Evolutionary conservation across 1,140 invertebrate genomes (phyloP), one percentile per base, ranked within the genome.

Genomic region (Oscheius sp.): DNA sequence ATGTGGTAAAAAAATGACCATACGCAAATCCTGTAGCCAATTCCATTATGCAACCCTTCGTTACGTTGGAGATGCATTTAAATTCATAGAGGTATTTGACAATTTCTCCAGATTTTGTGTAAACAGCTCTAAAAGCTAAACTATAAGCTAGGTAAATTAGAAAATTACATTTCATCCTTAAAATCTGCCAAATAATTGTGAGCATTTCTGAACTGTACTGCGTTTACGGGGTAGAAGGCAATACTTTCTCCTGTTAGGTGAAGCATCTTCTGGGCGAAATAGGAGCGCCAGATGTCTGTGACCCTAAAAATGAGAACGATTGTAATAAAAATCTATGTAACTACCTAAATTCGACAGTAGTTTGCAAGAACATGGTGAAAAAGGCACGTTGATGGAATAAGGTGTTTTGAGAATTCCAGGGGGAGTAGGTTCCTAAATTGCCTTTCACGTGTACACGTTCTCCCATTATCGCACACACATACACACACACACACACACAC

Each of bases 381-480:
- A 85, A 84, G 32, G 82, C 84, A 10, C 77, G 62, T 28, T 78
- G 71, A 35, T 73, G 75, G 72, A 81, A 85, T 23, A 85, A 55
- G 7, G 84, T 85, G 68, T 85, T 85, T 71, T 85, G 84, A n/a
- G 81, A 84, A 61, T 85, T 75, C 52, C 72, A 66, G 3, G 71
- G 73, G 3, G 73, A 32, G 32, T 38, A 75, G 29, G 59, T 42
- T 2, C 36, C 58, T 35, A 20, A n/a, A n/a, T n/a, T n/a, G n/a
- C n/a, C n/a, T n/a, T n/a, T n/a, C n/a, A n/a, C n/a, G n/a, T n/a
- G n/a, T n/a, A n/a, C n/a, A n/a, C n/a, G n/a, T n/a, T n/a, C n/a
- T n/a, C n/a, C n/a, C n/a, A n/a, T n/a, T n/a, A n/a, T n/a, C n/a
- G n/a, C n/a, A n/a, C n/a, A n/a, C n/a, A n/a, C n/a, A n/a, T n/a